A percentile compares a stretch with the other conserved stretches of the same genome.
phyloP scores from a whole-genome alignment of 2,888 invertebrate genomes.

The Platycheirus albimanus region DNA sequence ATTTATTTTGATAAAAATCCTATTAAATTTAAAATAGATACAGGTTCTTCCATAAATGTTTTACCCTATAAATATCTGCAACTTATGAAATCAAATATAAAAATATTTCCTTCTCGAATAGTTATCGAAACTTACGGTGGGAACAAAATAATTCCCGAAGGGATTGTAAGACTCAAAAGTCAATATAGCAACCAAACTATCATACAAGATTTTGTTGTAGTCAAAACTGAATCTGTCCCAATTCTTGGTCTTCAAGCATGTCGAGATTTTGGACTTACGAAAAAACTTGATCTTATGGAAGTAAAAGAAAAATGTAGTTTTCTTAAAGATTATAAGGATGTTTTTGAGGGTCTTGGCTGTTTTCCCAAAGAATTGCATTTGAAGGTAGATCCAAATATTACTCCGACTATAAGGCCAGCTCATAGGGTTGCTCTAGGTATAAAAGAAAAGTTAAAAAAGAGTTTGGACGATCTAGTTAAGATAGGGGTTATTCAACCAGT shows the following conservation, averaged over 20 bases:
- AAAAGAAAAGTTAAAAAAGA: slow-evolving; percentile 8
- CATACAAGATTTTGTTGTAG: slow-evolving; percentile 10
- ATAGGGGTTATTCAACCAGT: slow-evolving; percentile 1
- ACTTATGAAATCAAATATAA: slow-evolving; percentile 2
- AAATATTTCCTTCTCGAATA: slow-evolving; percentile 9
- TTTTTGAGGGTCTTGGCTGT: slow-evolving; percentile 21
- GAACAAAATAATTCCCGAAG: slow-evolving; percentile 10
- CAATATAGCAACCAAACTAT: neutral
- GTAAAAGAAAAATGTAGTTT: slow-evolving; percentile 15
- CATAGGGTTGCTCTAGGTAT: slow-evolving; percentile 2
- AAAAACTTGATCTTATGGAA: slow-evolving; percentile 19
- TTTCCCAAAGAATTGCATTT: slow-evolving; percentile 23
- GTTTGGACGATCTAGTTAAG: slow-evolving; percentile 2
- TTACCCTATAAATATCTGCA: slow-evolving; percentile 9
- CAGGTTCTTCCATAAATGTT: slow-evolving; percentile 23
- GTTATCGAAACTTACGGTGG: slow-evolving; percentile 22
- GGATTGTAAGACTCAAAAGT: slow-evolving; percentile 1
- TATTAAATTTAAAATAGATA: slow-evolving; percentile 23
- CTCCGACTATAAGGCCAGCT: slow-evolving; percentile 14
- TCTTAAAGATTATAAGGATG: slow-evolving; percentile 25
- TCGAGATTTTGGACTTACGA: slow-evolving; percentile 11
- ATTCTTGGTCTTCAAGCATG: slow-evolving; percentile 20
- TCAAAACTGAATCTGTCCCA: slow-evolving; percentile 17
- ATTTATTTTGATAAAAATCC: slow-evolving; percentile 5
- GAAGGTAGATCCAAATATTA: neutral